Evolutionary conservation across 37 sponge, comb jelly and placozoan genomes (phyloP), one percentile per base, ranked within the genome.

Genomic region (Haliclona indistincta): DNA sequence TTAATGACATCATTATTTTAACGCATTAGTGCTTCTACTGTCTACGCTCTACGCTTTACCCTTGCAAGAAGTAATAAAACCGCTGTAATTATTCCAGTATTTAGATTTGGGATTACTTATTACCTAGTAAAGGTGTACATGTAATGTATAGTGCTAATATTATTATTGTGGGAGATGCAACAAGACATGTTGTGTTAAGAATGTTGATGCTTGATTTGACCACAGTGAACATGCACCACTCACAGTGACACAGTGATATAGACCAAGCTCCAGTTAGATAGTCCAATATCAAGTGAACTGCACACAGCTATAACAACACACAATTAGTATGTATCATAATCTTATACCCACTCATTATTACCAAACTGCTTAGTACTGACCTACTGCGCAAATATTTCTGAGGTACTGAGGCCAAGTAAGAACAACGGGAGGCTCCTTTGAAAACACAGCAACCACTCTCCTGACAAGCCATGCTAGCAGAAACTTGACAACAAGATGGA

Each of bases 251-350:
- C 81, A 25, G 93, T 98, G 42, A 98, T 98, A 81, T 75, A 98
- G 58, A 92, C 56, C 8, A 98, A 72, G 51, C 99, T 94, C 99
- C 96, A 98, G 58, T 98, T 98, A 29, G 96, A 95, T 29, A 98
- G 79, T 0, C 94, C 99, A 39, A 98, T 92, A 62, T 98, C 99
- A 38, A 94, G 79, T 19, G 94, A 83, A 62, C 95, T 90, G 38
- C 89, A 56, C 0, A 95, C 39, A 42, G 91, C 97, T 93, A 43
- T 33, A 68, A 4, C 8, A 62, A 62, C 53, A 61, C 33, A 43
- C 11, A 62, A 6, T 7, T 69, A 20, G 20, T 35, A 35, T 35
- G 19, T 4, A 11, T 40, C 41, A 38, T 40, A 29, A 10, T 42
- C 25, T 13, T 65, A n/a, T 41, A 43, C 45, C 26, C 69, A 38